These are phyloP conservation scores for Microctenopoma steveboyesi DNA, from an alignment of 2,797 vertebrate genomes.

Conservation along the genomic window DNA sequence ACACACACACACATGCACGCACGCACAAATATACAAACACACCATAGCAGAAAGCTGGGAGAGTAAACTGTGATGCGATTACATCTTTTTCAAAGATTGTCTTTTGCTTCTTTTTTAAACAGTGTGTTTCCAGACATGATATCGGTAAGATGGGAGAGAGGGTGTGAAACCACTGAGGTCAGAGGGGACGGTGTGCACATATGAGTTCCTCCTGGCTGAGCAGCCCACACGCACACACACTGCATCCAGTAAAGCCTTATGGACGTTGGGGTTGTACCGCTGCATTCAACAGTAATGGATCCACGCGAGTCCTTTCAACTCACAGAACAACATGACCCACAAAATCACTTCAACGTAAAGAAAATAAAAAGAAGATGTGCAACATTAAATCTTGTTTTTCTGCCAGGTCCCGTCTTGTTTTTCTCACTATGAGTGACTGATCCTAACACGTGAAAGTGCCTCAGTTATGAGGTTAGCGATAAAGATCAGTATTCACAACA, in stretches of 20 bases:
- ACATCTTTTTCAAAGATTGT: slow-evolving; percentile 83
- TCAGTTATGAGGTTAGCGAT: slow-evolving; percentile 79
- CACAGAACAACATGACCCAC: slow-evolving; percentile 49
- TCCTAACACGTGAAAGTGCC: slow-evolving; percentile 78
- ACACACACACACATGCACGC: slow-evolving; percentile 52
- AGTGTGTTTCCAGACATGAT: slow-evolving; percentile 65
- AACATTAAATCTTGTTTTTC: slow-evolving; percentile 73
- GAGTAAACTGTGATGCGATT: slow-evolving; percentile 78
- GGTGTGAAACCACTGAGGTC: slow-evolving; percentile 45
- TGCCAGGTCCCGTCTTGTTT: slow-evolving; percentile 71
- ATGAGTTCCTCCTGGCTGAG: slow-evolving; percentile 34
- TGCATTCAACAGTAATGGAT: slow-evolving; percentile 23
- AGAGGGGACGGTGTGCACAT: slow-evolving; percentile 19
- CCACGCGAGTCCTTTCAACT: slow-evolving; percentile 48
- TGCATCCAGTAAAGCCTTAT: slow-evolving; percentile 47
- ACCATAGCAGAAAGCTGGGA: slow-evolving; percentile 72
- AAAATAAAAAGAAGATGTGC: slow-evolving; percentile 59
- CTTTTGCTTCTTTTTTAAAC: slow-evolving; percentile 78
- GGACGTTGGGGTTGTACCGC: slow-evolving; percentile 14
- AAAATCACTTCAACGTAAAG: slow-evolving; percentile 23
- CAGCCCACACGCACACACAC: slow-evolving; percentile 24
- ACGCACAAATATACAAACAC: slow-evolving; percentile 55
- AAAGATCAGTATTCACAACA: slow-evolving; percentile 76
- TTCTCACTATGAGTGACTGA: slow-evolving; percentile 67
- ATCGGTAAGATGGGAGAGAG: slow-evolving; percentile 41